Evolutionary conservation across 2,888 invertebrate genomes (phyloP).

Genomic region (Aethes cnicana): DNA sequence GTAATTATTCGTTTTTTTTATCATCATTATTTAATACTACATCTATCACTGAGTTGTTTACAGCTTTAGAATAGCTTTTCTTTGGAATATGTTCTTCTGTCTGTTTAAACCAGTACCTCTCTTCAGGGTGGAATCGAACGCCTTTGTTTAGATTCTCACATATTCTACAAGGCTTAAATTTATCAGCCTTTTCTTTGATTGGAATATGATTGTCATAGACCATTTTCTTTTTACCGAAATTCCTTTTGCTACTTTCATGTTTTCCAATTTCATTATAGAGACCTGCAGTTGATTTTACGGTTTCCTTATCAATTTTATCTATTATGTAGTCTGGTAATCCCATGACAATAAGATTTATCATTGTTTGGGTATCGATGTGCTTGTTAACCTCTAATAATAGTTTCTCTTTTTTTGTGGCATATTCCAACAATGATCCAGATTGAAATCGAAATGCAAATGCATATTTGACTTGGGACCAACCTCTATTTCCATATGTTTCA

Average conservation of each 20-base stretch:
- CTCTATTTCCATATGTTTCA: slow-evolving; percentile 30
- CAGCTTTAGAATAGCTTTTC: not conserved
- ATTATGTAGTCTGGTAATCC: slow-evolving; percentile 31
- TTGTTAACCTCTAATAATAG: slow-evolving; percentile 27
- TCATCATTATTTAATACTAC: slow-evolving; percentile 21
- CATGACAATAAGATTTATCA: slow-evolving; percentile 29
- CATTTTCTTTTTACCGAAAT: slow-evolving; percentile 14
- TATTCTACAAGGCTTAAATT: slow-evolving; percentile 17
- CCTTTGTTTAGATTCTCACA: slow-evolving; percentile 33
- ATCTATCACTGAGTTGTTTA: slow-evolving; percentile 31
- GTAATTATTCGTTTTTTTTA: slow-evolving; percentile 31
- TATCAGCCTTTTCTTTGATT: not conserved
- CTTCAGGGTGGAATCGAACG: slow-evolving; percentile 26
- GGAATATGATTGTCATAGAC: not conserved
- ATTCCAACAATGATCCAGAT: slow-evolving; percentile 23
- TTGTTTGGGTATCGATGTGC: slow-evolving; percentile 25
- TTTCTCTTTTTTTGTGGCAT: slow-evolving; percentile 31
- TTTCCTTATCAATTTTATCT: slow-evolving; percentile 29
- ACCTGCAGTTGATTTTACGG: slow-evolving; percentile 16
- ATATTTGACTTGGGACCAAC: slow-evolving; percentile 32
- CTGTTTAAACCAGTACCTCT: slow-evolving; percentile 2
- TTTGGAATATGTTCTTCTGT: not conserved
- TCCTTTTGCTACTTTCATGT: slow-evolving; percentile 28
- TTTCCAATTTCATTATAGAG: slow-evolving; percentile 35
- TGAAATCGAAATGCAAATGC: slow-evolving; percentile 30